These are phyloP conservation scores for Cossypha caffra DNA, from an alignment of 2,797 vertebrate species.

Conservation along the genomic window DNA sequence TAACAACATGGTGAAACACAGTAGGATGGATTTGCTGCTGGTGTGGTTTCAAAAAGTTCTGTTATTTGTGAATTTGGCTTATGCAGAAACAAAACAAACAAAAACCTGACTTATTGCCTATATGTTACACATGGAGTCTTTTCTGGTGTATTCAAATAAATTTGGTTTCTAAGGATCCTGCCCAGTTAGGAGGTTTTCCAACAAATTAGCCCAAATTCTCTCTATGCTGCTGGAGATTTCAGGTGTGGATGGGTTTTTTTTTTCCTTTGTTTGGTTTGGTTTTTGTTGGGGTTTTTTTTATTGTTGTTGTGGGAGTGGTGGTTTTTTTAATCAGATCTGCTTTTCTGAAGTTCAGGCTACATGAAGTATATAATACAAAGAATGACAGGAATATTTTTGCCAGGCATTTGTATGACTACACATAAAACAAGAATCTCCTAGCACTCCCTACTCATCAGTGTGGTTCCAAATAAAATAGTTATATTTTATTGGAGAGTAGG, in stretches of 20 bases:
- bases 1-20: background rate
- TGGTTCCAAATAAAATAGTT: background rate
- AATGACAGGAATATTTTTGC: background rate
- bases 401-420: background rate
- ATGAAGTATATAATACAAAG: background rate
- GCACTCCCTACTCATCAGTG: background rate
- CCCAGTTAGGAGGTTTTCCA: background rate
- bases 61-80: background rate
- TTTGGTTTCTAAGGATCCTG: background rate
- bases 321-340: background rate
- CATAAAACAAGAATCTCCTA: background rate
- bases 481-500: fast-evolving
- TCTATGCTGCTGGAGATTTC: background rate
- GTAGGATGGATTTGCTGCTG: background rate
- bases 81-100: background rate
- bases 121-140: background rate
- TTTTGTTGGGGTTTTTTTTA: background rate
- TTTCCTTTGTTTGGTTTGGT: fast-evolving
- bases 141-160: background rate
- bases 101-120: fast-evolving
- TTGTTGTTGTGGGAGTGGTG: background rate
- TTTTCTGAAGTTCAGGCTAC: background rate
- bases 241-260: background rate
- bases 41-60: background rate
- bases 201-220: background rate